Base-by-base conservation (phyloP, 2,113 vertebrate species). In the Colius striatus region DNA sequence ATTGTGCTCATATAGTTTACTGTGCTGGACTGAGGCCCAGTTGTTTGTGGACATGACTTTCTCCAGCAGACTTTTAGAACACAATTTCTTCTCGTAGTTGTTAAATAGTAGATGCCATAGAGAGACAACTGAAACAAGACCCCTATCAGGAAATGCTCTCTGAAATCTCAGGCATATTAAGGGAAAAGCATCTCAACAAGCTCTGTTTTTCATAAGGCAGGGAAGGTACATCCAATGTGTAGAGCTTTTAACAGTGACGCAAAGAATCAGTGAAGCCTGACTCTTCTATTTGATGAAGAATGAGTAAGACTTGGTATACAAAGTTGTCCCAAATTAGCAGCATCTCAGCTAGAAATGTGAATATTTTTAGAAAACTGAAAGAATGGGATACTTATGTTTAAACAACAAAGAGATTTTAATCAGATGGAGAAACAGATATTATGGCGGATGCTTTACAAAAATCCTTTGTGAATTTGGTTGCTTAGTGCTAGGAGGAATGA, bases 261-360 rank as follows among this genome's bases (percentile, higher is more conserved):
- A 78, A 89, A 92, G 83, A 77, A 73, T 73, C 74, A 84, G 74
- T 66, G 83, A 78, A 95, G 91, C 72, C 38, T 78, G 84, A 93
- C 77, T 94, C 53, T 92, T 85, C 77, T 47, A 16, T 84, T 91
- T 85, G 77, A 96, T 77, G 57, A 82, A 78, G 70, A 92, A 89
- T 63, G 72, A 83, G 89, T 89, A 84, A 94, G 89, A 92, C 54
- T 83, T 43, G 43, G 92, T 92, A 82, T 85, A 92, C 93, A 94
- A 92, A 96, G 89, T 85, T 90, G 73, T 87, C 92, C 89, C 67
- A 92, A 95, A 91, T 97, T 95, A 96, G 78, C 68, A 84, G 65
- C 66, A 91, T 70, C 82, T 92, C 70, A 76, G n/a, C 70, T 70
- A 75, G 76, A 92, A 76, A 17, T 61, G 50, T 65, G 78, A 86